Percentiles rank a stretch among this genome's conserved stretches.
phyloP scores from a whole-genome alignment of 2,797 vertebrate genomes.

The Naso thynnoides region DNA sequence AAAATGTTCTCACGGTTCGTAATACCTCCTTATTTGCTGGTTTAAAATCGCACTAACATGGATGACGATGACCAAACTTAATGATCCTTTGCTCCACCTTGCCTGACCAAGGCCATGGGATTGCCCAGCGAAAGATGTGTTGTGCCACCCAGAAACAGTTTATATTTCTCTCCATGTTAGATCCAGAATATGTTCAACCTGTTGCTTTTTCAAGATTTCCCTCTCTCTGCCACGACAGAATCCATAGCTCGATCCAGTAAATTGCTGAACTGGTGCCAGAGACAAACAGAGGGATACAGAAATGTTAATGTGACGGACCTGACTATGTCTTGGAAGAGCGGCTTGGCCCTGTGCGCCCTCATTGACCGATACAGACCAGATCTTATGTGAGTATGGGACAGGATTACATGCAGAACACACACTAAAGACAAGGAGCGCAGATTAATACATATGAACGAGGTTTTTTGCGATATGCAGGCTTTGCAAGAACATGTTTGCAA shows the following conservation, averaged over 20 bases:
- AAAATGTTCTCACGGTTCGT: constrained; percentile 31
- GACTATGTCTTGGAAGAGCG: constrained; percentile 98
- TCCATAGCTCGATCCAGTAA: constrained; percentile 96
- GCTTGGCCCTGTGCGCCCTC: constrained; percentile 95
- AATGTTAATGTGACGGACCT: constrained; percentile 94
- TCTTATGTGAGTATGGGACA: constrained; percentile 92
- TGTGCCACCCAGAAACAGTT: constrained; percentile 32
- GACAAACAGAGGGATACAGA: constrained; percentile 94
- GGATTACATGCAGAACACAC: background rate
- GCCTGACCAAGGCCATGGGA: constrained; percentile 37
- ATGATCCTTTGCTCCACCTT: constrained; percentile 14
- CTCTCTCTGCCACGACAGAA: constrained; percentile 80
- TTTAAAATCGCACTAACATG: constrained; percentile 65
- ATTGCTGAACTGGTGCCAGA: constrained; percentile 97
- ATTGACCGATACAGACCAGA: constrained; percentile 97
- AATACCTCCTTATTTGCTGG: constrained; percentile 29
- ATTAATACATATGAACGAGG: background rate
- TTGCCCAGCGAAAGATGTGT: constrained; percentile 39
- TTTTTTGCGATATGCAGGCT: too few species aligned
- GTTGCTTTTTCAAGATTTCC: constrained; percentile 24
- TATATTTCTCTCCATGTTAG: constrained; percentile 18
- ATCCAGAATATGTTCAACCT: constrained; percentile 25
- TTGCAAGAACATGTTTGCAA: background rate
- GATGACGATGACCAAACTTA: constrained; percentile 46
- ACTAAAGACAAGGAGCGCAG: background rate